A percentile compares a stretch with the other conserved stretches of the same genome.
Evolutionary conservation across 1,140 invertebrate genomes (phyloP).

Genomic region (Sarcophaga peregrina): DNA sequence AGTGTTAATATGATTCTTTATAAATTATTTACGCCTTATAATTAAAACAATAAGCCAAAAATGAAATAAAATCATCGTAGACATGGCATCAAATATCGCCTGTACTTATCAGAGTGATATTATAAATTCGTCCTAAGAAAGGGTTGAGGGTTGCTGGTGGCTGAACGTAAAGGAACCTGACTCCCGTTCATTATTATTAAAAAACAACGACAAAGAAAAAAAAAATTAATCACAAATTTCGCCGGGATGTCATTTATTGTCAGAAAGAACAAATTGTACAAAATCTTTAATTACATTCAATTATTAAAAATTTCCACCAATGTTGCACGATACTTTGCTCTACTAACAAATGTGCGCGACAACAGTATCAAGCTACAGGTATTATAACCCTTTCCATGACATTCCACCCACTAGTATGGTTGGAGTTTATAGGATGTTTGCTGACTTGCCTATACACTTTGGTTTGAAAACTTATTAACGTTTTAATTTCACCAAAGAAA

Average conservation of each 20-base stretch:
- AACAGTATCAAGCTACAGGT: conserved; percentile 57
- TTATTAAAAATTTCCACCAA: conserved; percentile 59
- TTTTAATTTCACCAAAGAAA: conserved; percentile 40
- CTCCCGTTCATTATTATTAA: conserved; percentile 27
- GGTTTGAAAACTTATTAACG: conserved; percentile 57
- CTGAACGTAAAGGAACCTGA: neutral
- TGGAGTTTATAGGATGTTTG: neutral
- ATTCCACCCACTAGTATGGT: neutral
- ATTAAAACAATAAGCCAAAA: conserved; percentile 57
- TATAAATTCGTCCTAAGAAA: neutral
- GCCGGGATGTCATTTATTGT: conserved; percentile 55
- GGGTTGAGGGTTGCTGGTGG: neutral
- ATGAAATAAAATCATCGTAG: conserved; percentile 46
- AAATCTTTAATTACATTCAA: conserved; percentile 65
- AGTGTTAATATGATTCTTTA: too few species aligned
- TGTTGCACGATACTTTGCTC: conserved; percentile 64
- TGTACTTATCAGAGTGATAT: too few species aligned
- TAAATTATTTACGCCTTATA: conserved; percentile 52
- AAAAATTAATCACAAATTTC: conserved; percentile 43
- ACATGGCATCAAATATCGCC: neutral
- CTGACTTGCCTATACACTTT: neutral
- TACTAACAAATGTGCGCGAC: conserved; percentile 25
- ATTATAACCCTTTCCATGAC: conserved; percentile 44
- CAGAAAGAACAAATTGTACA: conserved; percentile 42
- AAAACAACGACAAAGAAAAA: too few species aligned